Evolutionary conservation across 2,888 invertebrate species (phyloP), one percentile per base, ranked within the genome.

Genomic region (Folsomia candida): DNA sequence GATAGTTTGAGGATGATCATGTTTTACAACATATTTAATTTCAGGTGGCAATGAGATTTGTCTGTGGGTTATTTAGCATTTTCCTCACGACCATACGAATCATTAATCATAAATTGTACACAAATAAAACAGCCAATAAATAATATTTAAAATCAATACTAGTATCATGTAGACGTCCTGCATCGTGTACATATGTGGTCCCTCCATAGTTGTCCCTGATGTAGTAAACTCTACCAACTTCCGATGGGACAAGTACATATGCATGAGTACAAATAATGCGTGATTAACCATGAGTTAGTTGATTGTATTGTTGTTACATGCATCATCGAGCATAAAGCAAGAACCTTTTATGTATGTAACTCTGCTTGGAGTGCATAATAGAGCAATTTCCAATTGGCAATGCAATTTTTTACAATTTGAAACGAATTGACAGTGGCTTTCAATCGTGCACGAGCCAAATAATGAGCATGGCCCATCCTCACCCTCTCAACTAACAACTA

Each of bases 11-110:
- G n/a, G n/a, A n/a, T n/a, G n/a, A n/a, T n/a, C n/a, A 37, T 37
- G 9, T 24, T 22, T 25, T 25, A 59, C 22, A 59, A 59, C 25
- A 59, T 24, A 2, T 25, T 59, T 57, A n/a, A 57, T 9, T 4
- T n/a, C 18, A 59, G 25, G 14, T 59, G 59, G 25, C 22, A 22
- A 61, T 61, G 4, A 29, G 61, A 61, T 28, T 29, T 18, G 29
- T 26, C n/a, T 26, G 20, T n/a, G 4, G 27, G 37, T 14, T 37
- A 4, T 9, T 9, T 37, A 37, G 37, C 4, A 37, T 37, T 37
- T 14, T 37, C n/a, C 22, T 61, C 61, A 61, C 22, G 61, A 61
- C 20, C 61, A 61, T 28, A 61, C 18, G 14, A 28, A 26, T 61
- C 14, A 61, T 61, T 29, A 27, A 18, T 61, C 27, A 61, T 54